Evolutionary conservation across 2,888 invertebrate genomes (phyloP).

Genomic region (Caenorhabditis imperialis): DNA sequence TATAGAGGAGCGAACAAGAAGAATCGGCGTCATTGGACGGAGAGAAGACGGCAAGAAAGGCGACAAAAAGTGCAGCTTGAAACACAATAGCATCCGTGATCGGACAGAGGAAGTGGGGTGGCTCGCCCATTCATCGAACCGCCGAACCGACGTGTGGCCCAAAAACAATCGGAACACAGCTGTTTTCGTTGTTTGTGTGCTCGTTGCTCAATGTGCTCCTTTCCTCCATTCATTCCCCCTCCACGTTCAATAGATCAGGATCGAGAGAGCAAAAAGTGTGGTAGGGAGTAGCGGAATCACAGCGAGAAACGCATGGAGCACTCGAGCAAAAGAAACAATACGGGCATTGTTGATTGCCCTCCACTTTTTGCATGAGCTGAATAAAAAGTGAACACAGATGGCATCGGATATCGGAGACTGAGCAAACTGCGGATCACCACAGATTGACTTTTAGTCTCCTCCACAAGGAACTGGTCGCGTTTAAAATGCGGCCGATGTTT

Average conservation of each 20-base stretch:
- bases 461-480: too few relatives aligned
- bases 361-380: constrained; percentile 17
- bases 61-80: constrained; percentile 52
- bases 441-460: too few relatives aligned
- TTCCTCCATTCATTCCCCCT: constrained; percentile 11
- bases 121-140: constrained; percentile 14
- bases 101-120: constrained; percentile 40
- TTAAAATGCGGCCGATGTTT: too few relatives aligned
- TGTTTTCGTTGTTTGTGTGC: constrained; percentile 43
- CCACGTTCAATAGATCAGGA: constrained; percentile 48
- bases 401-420: constrained; percentile 9
- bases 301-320: constrained; percentile 8
- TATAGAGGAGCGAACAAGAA: constrained; percentile 17
- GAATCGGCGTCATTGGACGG: constrained; percentile 24
- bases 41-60: constrained; percentile 20
- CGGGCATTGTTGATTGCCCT: constrained; percentile 1
- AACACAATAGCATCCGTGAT: constrained; percentile 55
- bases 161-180: constrained; percentile 28
- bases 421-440: too few relatives aligned
- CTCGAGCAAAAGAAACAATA: constrained; percentile 13
- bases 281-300: not conserved
- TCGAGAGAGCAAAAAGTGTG: not conserved
- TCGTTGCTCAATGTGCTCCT: constrained; percentile 32
- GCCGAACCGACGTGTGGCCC: constrained; percentile 19
- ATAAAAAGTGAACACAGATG: constrained; percentile 8